Percentiles rank a stretch among this genome's conserved stretches.
phyloP scores from a whole-genome alignment of 2,888 invertebrate species.

The Lasioglossum leucozonium region DNA sequence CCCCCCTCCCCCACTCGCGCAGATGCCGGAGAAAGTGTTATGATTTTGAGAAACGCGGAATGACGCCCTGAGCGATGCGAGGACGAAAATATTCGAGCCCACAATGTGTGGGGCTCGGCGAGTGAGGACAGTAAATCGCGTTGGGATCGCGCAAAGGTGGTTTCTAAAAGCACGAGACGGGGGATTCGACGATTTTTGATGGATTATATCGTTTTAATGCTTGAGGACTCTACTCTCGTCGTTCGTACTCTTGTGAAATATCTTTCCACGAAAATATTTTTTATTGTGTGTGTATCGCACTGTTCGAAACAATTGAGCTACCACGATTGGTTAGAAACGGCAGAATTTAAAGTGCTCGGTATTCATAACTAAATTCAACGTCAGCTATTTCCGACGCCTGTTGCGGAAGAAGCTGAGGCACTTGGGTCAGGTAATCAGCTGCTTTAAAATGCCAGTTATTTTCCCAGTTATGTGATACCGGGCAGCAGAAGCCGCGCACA shows the following conservation, averaged over 20 bases:
- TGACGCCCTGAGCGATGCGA: not conserved
- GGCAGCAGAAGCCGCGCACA: not conserved
- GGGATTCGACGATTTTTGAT: not conserved
- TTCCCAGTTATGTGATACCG: not conserved
- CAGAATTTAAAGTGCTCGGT: not conserved
- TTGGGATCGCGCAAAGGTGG: not conserved
- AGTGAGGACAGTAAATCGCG: not conserved
- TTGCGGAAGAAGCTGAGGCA: not conserved
- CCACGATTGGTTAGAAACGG: not conserved
- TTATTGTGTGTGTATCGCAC: too few species aligned
- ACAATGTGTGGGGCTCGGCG: not conserved
- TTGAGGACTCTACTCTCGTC: not conserved
- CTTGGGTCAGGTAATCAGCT: not conserved
- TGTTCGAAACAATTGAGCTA: not conserved
- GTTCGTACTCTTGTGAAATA: not conserved
- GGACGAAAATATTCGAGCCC: not conserved
- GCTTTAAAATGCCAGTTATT: not conserved
- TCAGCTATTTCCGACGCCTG: not conserved
- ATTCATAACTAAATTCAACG: not conserved
- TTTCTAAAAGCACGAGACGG: not conserved
- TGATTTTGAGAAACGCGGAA: slow-evolving; percentile 7
- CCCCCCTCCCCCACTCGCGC: not conserved
- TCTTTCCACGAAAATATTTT: not conserved
- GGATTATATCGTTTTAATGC: not conserved
- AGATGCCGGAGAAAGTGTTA: not conserved